Evolutionary conservation across 1,140 invertebrate genomes (phyloP).

Genomic region (Psilanteris sp.): DNA sequence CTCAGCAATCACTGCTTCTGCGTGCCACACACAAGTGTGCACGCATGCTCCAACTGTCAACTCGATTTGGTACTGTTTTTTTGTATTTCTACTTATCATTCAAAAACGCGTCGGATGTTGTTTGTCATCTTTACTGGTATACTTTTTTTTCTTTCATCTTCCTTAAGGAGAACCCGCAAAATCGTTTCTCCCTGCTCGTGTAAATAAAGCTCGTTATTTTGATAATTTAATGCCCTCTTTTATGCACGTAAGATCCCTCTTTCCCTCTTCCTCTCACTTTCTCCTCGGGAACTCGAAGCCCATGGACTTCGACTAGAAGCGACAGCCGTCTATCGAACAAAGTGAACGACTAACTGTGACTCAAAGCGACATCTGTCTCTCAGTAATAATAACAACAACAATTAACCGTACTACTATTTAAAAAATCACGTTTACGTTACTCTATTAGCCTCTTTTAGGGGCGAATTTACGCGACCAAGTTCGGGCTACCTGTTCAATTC

Average conservation of each 20-base stretch:
- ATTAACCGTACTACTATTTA: slow-evolving; percentile 50
- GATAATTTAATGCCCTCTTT: slow-evolving; percentile 76
- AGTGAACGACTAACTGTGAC: slow-evolving; percentile 55
- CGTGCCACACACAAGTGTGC: too few relatives aligned
- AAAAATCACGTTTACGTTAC: slow-evolving; percentile 56
- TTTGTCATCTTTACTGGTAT: too few relatives aligned
- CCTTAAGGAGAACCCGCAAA: too few relatives aligned
- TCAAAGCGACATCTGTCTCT: slow-evolving; percentile 31
- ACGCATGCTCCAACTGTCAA: neutral
- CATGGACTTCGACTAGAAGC: slow-evolving; percentile 58
- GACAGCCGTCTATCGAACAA: slow-evolving; percentile 56
- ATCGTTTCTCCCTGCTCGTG: too few relatives aligned
- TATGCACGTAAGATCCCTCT: slow-evolving; percentile 58
- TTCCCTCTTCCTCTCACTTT: too few relatives aligned
- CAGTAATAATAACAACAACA: slow-evolving; percentile 56
- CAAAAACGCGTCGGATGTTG: slow-evolving; percentile 12
- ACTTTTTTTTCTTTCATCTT: too few relatives aligned
- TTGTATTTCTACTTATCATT: slow-evolving; percentile 1
- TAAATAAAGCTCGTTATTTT: slow-evolving; percentile 75
- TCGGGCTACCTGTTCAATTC: slow-evolving; percentile 7
- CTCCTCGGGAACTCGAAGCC: slow-evolving; percentile 46
- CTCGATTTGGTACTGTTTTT: slow-evolving; percentile 6
- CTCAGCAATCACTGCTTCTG: neutral
- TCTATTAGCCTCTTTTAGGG: slow-evolving; percentile 60
- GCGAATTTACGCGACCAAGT: slow-evolving; percentile 16